phyloP scores from a whole-genome alignment of 2,888 invertebrate genomes.

The Macropis europaea region DNA sequence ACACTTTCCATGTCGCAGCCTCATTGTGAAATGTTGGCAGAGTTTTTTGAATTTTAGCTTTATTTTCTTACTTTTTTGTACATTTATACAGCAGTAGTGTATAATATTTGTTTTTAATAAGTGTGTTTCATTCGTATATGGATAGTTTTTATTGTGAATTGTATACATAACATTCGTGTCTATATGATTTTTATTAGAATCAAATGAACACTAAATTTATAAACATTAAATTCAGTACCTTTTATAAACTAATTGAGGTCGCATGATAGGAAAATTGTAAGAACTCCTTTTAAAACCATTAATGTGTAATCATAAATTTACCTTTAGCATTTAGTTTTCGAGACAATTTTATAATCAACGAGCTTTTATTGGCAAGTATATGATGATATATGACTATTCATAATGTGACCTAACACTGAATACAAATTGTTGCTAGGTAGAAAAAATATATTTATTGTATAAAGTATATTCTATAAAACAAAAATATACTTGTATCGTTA shows the following conservation, averaged over 20 bases:
- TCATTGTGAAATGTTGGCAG: slow-evolving; percentile 9
- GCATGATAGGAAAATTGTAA: not conserved
- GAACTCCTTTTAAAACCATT: not conserved
- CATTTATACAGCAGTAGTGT: slow-evolving; percentile 70
- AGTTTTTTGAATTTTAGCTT: slow-evolving; percentile 55
- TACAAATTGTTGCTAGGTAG: slow-evolving; percentile 60
- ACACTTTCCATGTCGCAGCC: slow-evolving; percentile 28
- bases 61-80: slow-evolving; percentile 76
- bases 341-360: slow-evolving; percentile 28
- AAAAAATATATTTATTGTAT: slow-evolving; percentile 70
- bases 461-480: slow-evolving; percentile 62
- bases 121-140: slow-evolving; percentile 16
- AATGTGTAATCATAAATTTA: not conserved
- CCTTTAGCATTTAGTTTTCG: slow-evolving; percentile 19
- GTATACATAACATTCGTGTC: not conserved
- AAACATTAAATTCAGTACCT: slow-evolving; percentile 3
- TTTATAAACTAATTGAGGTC: not conserved
- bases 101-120: slow-evolving; percentile 44
- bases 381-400: slow-evolving; percentile 27
- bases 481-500: slow-evolving; percentile 59
- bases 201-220: not conserved
- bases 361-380: slow-evolving; percentile 30
- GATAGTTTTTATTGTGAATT: slow-evolving; percentile 27
- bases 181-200: not conserved
- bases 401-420: slow-evolving; percentile 53